phyloP scores from a whole-genome alignment of 2,113 vertebrate species.

The Ranitomeya variabilis region DNA sequence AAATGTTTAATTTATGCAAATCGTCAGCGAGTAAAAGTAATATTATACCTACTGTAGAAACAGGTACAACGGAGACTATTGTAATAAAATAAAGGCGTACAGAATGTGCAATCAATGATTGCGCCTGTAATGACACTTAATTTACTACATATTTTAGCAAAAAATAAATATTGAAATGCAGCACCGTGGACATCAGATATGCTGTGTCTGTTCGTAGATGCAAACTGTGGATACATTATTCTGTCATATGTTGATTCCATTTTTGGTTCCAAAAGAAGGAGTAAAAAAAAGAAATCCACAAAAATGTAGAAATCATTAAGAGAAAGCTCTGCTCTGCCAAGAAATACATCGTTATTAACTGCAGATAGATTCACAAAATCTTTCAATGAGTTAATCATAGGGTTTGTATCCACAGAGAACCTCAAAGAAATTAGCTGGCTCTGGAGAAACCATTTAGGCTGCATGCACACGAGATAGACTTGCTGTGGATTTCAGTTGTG shows the following conservation, averaged over 20 bases:
- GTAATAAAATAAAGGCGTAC: neutral
- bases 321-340: too few species aligned
- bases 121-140: neutral
- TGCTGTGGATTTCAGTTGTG: too few species aligned
- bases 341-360: too few species aligned
- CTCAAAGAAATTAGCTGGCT: too few species aligned
- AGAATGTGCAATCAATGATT: neutral
- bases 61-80: constrained; percentile 7
- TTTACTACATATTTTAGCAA: neutral
- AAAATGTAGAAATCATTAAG: neutral
- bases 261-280: neutral
- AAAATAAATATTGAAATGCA: neutral
- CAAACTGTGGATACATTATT: neutral
- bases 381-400: too few species aligned
- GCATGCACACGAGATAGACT: too few species aligned
- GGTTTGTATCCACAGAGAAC: too few species aligned
- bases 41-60: neutral
- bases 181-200: neutral
- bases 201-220: neutral
- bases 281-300: neutral
- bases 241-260: neutral
- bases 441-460: too few species aligned
- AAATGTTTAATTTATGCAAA: constrained; percentile 59
- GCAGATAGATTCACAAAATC: too few species aligned
- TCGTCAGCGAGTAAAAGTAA: constrained; percentile 20